Conservation (phyloP, 1,140 invertebrate genomes). For the Coboldia fuscipes region DNA sequence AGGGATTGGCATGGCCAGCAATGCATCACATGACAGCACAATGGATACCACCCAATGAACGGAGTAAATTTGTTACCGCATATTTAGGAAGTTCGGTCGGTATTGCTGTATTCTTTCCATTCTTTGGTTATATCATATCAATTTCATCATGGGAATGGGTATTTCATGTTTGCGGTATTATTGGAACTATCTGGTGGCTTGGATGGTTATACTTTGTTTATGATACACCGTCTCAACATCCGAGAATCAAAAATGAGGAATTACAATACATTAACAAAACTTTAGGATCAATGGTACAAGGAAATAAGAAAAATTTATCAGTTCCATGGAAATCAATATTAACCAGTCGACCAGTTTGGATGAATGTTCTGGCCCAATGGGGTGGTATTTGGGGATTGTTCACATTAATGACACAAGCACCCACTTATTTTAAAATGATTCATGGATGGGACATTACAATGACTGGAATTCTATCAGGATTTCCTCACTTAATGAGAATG, state of each 20-base stretch:
- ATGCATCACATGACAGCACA: slow-evolving; percentile 61
- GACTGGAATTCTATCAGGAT: slow-evolving; percentile 36
- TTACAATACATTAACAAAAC: slow-evolving; percentile 32
- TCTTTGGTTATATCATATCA: slow-evolving; percentile 42
- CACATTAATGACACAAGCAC: slow-evolving; percentile 63
- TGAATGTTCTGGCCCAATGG: slow-evolving; percentile 52
- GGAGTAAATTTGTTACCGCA: slow-evolving; percentile 47
- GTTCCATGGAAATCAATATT: slow-evolving; percentile 55
- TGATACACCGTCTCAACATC: slow-evolving; percentile 49
- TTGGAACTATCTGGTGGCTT: slow-evolving; percentile 43
- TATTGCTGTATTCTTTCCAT: slow-evolving; percentile 41
- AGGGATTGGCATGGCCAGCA: slow-evolving; percentile 66
- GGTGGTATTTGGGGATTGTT: slow-evolving; percentile 70
- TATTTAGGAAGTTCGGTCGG: slow-evolving; percentile 46
- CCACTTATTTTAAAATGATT: slow-evolving; percentile 66
- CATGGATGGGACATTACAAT: slow-evolving; percentile 59
- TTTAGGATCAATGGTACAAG: slow-evolving; percentile 25
- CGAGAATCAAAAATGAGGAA: slow-evolving; percentile 47
- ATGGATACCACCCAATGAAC: slow-evolving; percentile 64
- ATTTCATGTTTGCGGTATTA: slow-evolving; percentile 43
- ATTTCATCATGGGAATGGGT: slow-evolving; percentile 48
- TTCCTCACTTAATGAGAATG: slow-evolving; percentile 40
- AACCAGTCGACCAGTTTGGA: slow-evolving; percentile 53
- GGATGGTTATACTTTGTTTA: slow-evolving; percentile 38
- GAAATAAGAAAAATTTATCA: slow-evolving; percentile 14